Percentiles rank a stretch among this genome's conserved stretches.
Conservation (phyloP, 2,888 invertebrate species). For the Thecophora atra region DNA sequence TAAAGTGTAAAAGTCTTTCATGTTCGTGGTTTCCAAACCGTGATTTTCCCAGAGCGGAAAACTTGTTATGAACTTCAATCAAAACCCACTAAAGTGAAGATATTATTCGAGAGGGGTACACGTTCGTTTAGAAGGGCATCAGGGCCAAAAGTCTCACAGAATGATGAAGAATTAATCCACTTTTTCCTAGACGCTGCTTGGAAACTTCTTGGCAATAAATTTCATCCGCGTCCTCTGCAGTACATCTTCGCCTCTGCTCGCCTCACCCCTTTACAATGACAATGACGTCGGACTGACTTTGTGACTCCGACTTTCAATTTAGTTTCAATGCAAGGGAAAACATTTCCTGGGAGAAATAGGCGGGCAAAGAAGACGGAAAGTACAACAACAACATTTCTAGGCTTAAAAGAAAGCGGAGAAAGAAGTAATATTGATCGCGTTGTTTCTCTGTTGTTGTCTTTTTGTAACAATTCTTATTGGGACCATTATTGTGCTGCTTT, state of each 20-base stretch:
- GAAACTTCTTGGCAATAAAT: slow-evolving; percentile 13
- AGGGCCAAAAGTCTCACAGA: not conserved
- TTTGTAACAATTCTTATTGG: no score
- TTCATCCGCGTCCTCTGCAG: not conserved
- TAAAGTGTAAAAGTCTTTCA: not conserved
- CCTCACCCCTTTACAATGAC: slow-evolving; percentile 51
- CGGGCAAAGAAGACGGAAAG: not conserved
- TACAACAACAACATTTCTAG: slow-evolving; percentile 11
- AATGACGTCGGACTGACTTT: slow-evolving; percentile 54
- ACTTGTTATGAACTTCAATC: slow-evolving; percentile 39
- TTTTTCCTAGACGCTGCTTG: slow-evolving; percentile 10
- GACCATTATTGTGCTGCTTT: slow-evolving; percentile 3
- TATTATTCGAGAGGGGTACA: slow-evolving; percentile 39
- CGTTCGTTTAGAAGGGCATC: not conserved
- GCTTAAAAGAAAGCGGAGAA: slow-evolving; percentile 16
- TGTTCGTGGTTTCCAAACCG: slow-evolving; percentile 48
- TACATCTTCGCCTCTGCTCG: not conserved
- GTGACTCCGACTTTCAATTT: slow-evolving; percentile 49
- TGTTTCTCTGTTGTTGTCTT: no score
- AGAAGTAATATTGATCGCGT: slow-evolving; percentile 17
- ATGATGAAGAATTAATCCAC: slow-evolving; percentile 21
- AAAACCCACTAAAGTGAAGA: not conserved
- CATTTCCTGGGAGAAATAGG: not conserved
- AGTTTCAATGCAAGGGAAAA: slow-evolving; percentile 28
- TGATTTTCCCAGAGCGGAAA: slow-evolving; percentile 60